These are phyloP conservation scores for Polydesmus complanatus DNA, from an alignment of 2,888 invertebrate genomes.

Conservation along the genomic window DNA sequence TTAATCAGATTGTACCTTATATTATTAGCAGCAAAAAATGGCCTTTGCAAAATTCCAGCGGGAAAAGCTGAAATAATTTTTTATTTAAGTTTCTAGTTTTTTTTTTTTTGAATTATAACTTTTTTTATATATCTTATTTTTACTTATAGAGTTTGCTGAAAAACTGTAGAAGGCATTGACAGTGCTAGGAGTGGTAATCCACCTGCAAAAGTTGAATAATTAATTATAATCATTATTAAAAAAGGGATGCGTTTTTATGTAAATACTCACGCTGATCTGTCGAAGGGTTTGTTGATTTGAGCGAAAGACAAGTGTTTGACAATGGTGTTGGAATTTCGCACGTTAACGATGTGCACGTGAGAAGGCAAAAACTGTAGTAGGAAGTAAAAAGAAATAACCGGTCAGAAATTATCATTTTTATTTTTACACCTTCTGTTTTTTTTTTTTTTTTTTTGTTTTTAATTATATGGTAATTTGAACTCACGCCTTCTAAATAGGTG, in stretches of 20 bases:
- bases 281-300: constrained; percentile 7
- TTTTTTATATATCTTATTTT: not conserved
- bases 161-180: constrained; percentile 14
- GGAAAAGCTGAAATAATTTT: constrained; percentile 12
- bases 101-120: not conserved
- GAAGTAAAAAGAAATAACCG: not conserved
- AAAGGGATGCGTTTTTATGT: too few relatives aligned
- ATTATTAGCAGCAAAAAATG: constrained; percentile 14
- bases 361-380: constrained; percentile 5
- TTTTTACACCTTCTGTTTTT: too few relatives aligned
- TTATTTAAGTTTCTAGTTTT: not conserved
- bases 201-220: constrained; percentile 6
- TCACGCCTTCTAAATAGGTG: constrained; percentile 10
- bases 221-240: not conserved
- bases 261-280: constrained; percentile 6
- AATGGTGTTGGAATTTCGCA: not conserved
- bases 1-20: too few relatives aligned
- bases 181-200: constrained; percentile 10
- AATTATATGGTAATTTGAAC: not conserved
- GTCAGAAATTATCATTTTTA: not conserved
- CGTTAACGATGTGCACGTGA: constrained; percentile 7
- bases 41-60: constrained; percentile 14
- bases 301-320: not conserved
- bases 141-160: constrained; percentile 9
- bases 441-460: too few relatives aligned